Conservation (phyloP, 1,140 invertebrate genomes). For the Dinothrombium tinctorium region DNA sequence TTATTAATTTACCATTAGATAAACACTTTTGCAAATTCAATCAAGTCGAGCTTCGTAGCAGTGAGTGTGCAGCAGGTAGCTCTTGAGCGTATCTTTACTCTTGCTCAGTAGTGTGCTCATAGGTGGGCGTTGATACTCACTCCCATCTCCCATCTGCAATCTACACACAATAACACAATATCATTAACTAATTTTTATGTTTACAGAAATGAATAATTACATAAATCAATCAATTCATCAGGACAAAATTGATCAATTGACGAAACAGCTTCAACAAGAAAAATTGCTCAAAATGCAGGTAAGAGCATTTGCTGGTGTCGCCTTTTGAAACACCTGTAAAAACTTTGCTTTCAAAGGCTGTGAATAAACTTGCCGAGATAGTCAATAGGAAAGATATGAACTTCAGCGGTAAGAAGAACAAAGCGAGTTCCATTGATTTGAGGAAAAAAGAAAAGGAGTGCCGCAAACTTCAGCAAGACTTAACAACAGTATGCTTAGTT, state of each 20-base stretch:
- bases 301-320: too few species aligned
- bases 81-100: too few species aligned
- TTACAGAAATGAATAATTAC: slow-evolving; percentile 21
- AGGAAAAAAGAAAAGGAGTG: slow-evolving; percentile 85
- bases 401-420: slow-evolving; percentile 28
- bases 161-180: too few species aligned
- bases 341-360: slow-evolving; percentile 43
- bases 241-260: slow-evolving; percentile 60
- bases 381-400: slow-evolving; percentile 63
- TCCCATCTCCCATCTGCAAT: too few species aligned
- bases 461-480: slow-evolving; percentile 75
- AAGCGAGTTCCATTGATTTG: slow-evolving; percentile 37
- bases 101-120: too few species aligned
- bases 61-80: too few species aligned
- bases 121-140: too few species aligned
- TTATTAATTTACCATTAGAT: too few species aligned
- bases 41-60: too few species aligned
- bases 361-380: slow-evolving; percentile 88
- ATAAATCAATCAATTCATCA: slow-evolving; percentile 21
- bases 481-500: slow-evolving; percentile 38
- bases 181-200: slow-evolving; percentile 11
- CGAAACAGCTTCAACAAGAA: slow-evolving; percentile 65
- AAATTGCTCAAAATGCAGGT: slow-evolving; percentile 21
- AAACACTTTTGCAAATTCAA: too few species aligned
- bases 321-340: too few species aligned